Evolutionary conservation across 2,888 invertebrate species (phyloP), one percentile per base, ranked within the genome.

Genomic region (Apocheima hispidaria): DNA sequence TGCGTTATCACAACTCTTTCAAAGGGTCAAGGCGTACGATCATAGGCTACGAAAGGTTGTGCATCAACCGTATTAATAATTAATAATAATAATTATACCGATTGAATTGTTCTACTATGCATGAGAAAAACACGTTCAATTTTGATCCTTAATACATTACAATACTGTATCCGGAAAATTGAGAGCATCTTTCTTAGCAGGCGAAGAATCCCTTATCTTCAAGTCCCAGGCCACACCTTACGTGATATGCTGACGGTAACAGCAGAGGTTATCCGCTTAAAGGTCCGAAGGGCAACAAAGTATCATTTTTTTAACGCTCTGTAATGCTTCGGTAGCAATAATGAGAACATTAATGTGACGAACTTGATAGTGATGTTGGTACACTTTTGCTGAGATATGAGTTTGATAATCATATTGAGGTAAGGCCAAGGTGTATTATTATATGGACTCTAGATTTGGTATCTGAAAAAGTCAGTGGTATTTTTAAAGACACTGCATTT

Each of bases 181-280:
- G 4, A 18, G 46, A 18, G 35, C 3, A 14, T 4, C 10, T 16
- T 28, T 12, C n/a, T 49, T 35, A 4, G 1, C 4, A 26, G 33
- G 40, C 30, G 20, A 23, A 14, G 14, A 30, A 3, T 14, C 23
- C 26, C 14, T 43, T 57, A 50, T 51, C 44, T 50, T 30, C 12
- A 38, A 10, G 53, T n/a, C 12, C 12, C 9, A 3, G 18, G 20
- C 12, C 36, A 38, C 46, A 38, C 46, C 26, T 58, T 16, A 52
- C 43, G 41, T 49, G 54, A 46, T 23, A 40, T 33, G 36, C 48
- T 44, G 51, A 49, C 35, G 10, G 51, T 28, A 20, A 10, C 41
- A 23, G 43, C 23, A 30, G 48, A 52, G 46, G 59, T 48, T 59
- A 59, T 48, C 58, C 49, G 41, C 16, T 28, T 30, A 5, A 33